A percentile compares a stretch with the other conserved stretches of the same genome.
Conservation (phyloP, 2,113 vertebrate genomes). For the Triplophysa rosa region DNA sequence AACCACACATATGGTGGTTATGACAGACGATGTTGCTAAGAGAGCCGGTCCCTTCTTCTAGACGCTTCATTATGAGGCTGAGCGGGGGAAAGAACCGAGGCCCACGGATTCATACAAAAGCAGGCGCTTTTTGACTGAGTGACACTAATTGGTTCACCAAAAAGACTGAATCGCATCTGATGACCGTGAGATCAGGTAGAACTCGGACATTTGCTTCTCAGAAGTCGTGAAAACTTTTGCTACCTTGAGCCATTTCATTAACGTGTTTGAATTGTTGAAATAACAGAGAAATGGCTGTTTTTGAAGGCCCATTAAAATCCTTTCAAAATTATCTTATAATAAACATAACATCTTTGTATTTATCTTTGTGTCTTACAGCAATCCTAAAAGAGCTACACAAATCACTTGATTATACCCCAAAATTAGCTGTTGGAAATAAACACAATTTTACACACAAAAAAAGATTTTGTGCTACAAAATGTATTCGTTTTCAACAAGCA, state of each 20-base stretch:
- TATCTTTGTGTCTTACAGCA: too few relatives aligned
- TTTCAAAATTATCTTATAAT: too few relatives aligned
- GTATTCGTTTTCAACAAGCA: too few relatives aligned
- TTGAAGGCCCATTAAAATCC: too few relatives aligned
- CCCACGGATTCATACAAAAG: constrained; percentile 8
- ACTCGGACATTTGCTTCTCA: constrained; percentile 12
- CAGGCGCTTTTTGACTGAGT: constrained; percentile 20
- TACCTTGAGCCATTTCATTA: neutral
- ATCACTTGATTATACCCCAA: too few relatives aligned
- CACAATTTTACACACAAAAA: too few relatives aligned
- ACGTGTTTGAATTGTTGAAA: neutral
- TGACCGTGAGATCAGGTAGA: constrained; percentile 17
- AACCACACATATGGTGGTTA: constrained; percentile 39
- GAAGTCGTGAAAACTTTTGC: constrained; percentile 13
- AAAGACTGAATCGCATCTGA: constrained; percentile 41
- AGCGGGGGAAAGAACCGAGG: neutral
- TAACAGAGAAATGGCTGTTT: too few relatives aligned
- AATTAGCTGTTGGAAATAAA: too few relatives aligned
- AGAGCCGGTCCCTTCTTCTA: constrained; percentile 23
- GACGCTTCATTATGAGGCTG: constrained; percentile 19
- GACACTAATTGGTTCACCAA: constrained; percentile 48
- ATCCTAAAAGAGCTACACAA: too few relatives aligned
- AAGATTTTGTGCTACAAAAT: too few relatives aligned
- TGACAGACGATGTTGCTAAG: constrained; percentile 37
- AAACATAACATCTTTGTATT: too few relatives aligned